These are phyloP conservation scores for Halcyon senegalensis DNA, from an alignment of 2,113 vertebrate genomes.

Conservation along the genomic window DNA sequence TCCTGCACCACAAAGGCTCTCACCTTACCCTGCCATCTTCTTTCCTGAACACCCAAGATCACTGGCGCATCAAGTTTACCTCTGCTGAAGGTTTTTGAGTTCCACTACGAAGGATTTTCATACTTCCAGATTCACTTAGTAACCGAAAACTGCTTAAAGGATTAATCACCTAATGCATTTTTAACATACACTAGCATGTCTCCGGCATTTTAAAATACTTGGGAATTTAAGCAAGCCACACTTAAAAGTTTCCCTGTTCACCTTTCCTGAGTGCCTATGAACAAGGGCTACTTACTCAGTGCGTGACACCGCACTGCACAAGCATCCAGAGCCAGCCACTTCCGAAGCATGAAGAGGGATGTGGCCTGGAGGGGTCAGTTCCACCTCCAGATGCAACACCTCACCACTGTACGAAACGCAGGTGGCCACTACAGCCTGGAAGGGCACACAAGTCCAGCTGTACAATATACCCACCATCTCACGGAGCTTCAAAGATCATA, in stretches of 20 bases:
- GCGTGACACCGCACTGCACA: fast-evolving
- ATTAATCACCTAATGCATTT: neutral
- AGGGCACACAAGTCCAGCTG: neutral
- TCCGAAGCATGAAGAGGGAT: neutral
- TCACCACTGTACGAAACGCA: neutral
- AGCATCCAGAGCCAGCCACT: neutral
- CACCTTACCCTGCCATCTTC: neutral
- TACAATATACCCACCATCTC: fast-evolving
- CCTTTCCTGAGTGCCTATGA: neutral
- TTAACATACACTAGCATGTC: neutral
- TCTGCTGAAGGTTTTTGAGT: neutral
- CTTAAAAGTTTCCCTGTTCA: neutral
- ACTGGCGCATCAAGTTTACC: neutral
- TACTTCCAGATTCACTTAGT: neutral
- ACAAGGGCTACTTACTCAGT: fast-evolving
- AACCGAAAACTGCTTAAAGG: neutral
- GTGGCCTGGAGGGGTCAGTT: neutral
- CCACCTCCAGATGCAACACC: neutral
- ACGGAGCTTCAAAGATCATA: neutral
- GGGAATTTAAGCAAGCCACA: neutral
- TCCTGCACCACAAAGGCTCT: neutral
- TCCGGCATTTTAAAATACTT: neutral
- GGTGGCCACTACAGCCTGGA: neutral
- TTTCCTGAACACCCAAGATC: neutral
- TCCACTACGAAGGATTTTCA: neutral